A percentile compares a stretch with the other conserved stretches of the same genome.
Conservation (phyloP, 2,888 invertebrate genomes). For the Dryocosmus kuriphilus region DNA sequence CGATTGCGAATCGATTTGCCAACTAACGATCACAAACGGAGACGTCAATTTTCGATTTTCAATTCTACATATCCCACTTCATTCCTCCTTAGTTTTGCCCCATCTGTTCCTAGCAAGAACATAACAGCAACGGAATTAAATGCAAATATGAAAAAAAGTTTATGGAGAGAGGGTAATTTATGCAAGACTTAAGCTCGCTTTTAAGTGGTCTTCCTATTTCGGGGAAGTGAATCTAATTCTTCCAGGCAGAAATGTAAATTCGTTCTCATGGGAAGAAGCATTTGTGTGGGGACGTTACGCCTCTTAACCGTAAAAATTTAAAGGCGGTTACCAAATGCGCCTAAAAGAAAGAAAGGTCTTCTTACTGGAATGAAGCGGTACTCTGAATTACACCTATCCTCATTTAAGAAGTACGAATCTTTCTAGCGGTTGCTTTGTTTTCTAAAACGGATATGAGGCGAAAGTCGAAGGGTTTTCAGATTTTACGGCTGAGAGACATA, state of each 20-base stretch:
- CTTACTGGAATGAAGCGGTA: conserved; percentile 31
- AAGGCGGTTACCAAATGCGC: conserved; percentile 39
- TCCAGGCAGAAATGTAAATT: conserved; percentile 26
- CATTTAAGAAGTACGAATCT: conserved; percentile 37
- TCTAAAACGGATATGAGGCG: conserved; percentile 6
- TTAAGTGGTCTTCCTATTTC: not conserved
- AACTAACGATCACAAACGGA: conserved; percentile 29
- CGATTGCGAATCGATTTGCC: conserved; percentile 38
- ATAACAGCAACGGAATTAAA: not conserved
- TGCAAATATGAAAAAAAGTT: not conserved
- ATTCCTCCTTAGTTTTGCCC: not conserved
- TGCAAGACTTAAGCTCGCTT: not conserved
- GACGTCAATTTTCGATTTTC: conserved; percentile 27
- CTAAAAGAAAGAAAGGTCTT: conserved; percentile 29
- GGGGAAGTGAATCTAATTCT: conserved; percentile 7
- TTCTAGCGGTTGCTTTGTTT: conserved; percentile 32
- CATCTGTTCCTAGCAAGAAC: not conserved
- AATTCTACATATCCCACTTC: not conserved
- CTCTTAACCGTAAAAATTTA: conserved; percentile 34
- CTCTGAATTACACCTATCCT: conserved; percentile 30
- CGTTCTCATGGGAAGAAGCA: conserved; percentile 12
- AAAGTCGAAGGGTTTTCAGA: not conserved
- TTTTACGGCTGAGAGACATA: conserved; percentile 25
- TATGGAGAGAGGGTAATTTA: not conserved
- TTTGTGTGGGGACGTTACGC: conserved; percentile 16